These are phyloP conservation scores for Dolichomitus sp. DNA, from an alignment of 2,888 invertebrate genomes.

Conservation along the genomic window DNA sequence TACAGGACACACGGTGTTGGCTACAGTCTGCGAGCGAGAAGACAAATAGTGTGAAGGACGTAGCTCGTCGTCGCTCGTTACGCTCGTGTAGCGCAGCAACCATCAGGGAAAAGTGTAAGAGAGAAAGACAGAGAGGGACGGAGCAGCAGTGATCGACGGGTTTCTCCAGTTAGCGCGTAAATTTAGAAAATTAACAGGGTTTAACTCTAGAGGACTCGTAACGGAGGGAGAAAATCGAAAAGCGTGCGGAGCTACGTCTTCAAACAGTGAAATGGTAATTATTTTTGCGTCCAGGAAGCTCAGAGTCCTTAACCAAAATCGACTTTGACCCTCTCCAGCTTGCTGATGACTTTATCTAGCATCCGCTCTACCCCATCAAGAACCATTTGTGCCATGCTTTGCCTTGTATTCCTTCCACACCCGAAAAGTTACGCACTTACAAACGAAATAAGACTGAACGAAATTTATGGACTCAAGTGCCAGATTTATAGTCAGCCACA, in stretches of 20 bases:
- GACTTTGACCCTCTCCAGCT: slow-evolving; percentile 42
- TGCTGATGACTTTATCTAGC: slow-evolving; percentile 53
- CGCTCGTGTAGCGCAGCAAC: slow-evolving; percentile 38
- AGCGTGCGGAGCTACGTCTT: slow-evolving; percentile 7
- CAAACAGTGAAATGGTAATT: slow-evolving; percentile 56
- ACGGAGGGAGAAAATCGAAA: slow-evolving; percentile 5
- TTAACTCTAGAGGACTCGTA: slow-evolving; percentile 21
- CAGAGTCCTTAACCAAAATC: slow-evolving; percentile 46
- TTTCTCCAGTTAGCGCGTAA: slow-evolving; percentile 56
- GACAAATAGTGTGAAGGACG: slow-evolving; percentile 80
- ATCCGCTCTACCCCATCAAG: slow-evolving; percentile 43
- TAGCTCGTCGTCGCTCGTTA: slow-evolving; percentile 57
- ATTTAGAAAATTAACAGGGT: slow-evolving; percentile 66
- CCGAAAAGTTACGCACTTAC: slow-evolving; percentile 23
- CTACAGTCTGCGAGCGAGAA: slow-evolving; percentile 69
- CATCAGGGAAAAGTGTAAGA: slow-evolving; percentile 20
- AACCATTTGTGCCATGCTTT: slow-evolving; percentile 59
- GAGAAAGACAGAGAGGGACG: neutral
- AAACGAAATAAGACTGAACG: slow-evolving; percentile 17
- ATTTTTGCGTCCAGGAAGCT: slow-evolving; percentile 56
- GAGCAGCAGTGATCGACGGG: slow-evolving; percentile 63
- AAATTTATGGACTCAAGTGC: slow-evolving; percentile 56
- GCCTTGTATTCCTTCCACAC: slow-evolving; percentile 38
- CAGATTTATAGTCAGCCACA: slow-evolving; percentile 52
- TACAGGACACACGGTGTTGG: slow-evolving; percentile 25